Evolutionary conservation across 30 jellyfish, hydroid and myxozoan species (phyloP).

Genomic region (Nemopilema nomurai): DNA sequence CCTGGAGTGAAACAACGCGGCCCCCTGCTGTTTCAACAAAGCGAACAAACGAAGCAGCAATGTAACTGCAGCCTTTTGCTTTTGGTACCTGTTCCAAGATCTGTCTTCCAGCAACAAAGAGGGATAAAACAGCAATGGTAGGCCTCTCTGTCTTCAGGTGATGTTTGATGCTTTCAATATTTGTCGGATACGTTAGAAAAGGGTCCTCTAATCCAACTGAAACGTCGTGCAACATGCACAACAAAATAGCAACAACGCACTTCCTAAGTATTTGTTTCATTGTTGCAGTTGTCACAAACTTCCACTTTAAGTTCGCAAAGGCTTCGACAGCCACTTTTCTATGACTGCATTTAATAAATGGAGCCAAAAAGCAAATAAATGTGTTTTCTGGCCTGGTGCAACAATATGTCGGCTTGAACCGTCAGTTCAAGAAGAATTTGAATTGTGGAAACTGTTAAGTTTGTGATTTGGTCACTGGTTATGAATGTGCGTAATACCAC

Average conservation of each 20-base stretch:
- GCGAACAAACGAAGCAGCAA: constrained; percentile 85
- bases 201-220: constrained; percentile 11
- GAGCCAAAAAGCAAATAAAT: too few species aligned
- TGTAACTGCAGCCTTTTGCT: constrained; percentile 65
- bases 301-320: background rate
- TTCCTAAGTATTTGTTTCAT: background rate
- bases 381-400: too few species aligned
- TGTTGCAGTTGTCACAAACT: background rate
- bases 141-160: constrained; percentile 79
- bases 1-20: constrained; percentile 77
- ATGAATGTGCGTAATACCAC: background rate
- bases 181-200: constrained; percentile 78
- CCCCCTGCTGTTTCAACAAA: constrained; percentile 88
- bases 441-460: background rate
- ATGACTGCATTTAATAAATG: too few species aligned
- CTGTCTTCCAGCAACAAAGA: constrained; percentile 62
- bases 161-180: constrained; percentile 60
- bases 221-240: background rate
- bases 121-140: constrained; percentile 68
- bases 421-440: background rate
- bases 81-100: constrained; percentile 54
- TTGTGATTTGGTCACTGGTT: constrained; percentile 64
- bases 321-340: too few species aligned
- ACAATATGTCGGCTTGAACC: background rate
- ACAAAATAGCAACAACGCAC: background rate